A percentile compares a stretch with the other conserved stretches of the same genome.
phyloP scores from a whole-genome alignment of 2,888 invertebrate genomes.

The Lasioglossum lativentre region DNA sequence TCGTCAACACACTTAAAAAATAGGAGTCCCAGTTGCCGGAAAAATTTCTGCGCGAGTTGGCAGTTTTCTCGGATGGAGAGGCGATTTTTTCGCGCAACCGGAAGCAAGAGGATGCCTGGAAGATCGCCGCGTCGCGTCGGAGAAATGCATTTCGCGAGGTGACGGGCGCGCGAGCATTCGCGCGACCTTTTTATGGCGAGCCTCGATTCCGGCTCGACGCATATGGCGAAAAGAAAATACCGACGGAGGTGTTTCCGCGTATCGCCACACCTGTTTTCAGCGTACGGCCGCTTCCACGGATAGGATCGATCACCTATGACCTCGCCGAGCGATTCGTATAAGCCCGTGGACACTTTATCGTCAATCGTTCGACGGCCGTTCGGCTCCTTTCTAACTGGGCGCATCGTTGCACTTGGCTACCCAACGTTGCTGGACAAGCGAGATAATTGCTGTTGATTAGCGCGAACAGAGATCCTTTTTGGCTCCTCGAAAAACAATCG shows the following conservation, averaged over 20 bases:
- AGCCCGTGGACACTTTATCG: slow-evolving; percentile 50
- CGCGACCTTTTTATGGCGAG: slow-evolving; percentile 45
- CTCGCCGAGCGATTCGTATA: slow-evolving; percentile 31
- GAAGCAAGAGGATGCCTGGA: not conserved
- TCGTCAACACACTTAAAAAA: not conserved
- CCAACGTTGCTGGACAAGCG: not conserved
- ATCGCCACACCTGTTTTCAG: slow-evolving; percentile 48
- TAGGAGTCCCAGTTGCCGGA: not conserved
- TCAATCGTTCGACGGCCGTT: slow-evolving; percentile 57
- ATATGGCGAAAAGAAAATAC: slow-evolving; percentile 54
- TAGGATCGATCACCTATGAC: slow-evolving; percentile 55
- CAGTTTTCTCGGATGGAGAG: not conserved
- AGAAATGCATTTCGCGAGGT: slow-evolving; percentile 40
- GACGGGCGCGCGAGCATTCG: not conserved
- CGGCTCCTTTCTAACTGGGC: slow-evolving; percentile 18
- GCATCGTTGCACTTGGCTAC: not conserved
- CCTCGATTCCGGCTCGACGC: slow-evolving; percentile 38
- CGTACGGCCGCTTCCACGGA: slow-evolving; percentile 28
- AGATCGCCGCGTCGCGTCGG: too few relatives aligned
- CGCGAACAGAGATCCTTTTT: slow-evolving; percentile 28
- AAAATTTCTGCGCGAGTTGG: not conserved
- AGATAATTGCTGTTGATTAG: slow-evolving; percentile 53
- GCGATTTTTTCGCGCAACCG: not conserved
- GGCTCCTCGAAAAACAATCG: not conserved
- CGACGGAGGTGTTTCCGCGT: slow-evolving; percentile 23